A percentile compares a stretch with the other conserved stretches of the same genome.
Conservation (phyloP, 2,888 invertebrate genomes). For the Peribatodes rhomboidaria region DNA sequence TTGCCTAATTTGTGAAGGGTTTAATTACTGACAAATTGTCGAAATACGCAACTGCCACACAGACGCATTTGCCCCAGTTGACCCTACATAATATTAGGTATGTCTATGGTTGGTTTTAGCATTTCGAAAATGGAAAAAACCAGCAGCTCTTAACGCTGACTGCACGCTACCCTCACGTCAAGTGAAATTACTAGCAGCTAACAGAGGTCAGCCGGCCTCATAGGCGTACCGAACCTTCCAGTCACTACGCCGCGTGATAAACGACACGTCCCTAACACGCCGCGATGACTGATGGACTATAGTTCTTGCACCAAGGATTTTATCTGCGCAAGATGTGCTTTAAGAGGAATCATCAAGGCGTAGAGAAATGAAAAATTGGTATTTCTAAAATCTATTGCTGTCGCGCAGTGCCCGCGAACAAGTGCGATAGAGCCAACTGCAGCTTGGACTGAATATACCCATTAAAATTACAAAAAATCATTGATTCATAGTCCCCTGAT, state of each 20-base stretch:
- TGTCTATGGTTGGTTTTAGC: neutral
- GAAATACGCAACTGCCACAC: too few relatives aligned
- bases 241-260: constrained; percentile 57
- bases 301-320: constrained; percentile 56
- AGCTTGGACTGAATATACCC: too few relatives aligned
- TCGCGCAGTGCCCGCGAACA: too few relatives aligned
- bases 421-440: too few relatives aligned
- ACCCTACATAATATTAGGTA: too few relatives aligned
- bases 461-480: too few relatives aligned
- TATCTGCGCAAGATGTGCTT: neutral
- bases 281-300: constrained; percentile 64
- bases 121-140: neutral
- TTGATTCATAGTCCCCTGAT: too few relatives aligned
- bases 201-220: constrained; percentile 23
- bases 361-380: too few relatives aligned
- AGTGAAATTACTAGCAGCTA: constrained; percentile 7
- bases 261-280: constrained; percentile 62
- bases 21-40: too few relatives aligned
- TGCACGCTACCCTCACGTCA: constrained; percentile 5
- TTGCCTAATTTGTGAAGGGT: too few relatives aligned
- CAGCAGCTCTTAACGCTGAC: neutral
- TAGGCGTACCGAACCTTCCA: constrained; percentile 29
- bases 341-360: neutral
- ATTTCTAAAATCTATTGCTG: too few relatives aligned
- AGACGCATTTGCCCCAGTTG: too few relatives aligned